Evolutionary conservation across 2,797 vertebrate species (phyloP), one percentile per base, ranked within the genome.

Genomic region (Sternotherus odoratus): DNA sequence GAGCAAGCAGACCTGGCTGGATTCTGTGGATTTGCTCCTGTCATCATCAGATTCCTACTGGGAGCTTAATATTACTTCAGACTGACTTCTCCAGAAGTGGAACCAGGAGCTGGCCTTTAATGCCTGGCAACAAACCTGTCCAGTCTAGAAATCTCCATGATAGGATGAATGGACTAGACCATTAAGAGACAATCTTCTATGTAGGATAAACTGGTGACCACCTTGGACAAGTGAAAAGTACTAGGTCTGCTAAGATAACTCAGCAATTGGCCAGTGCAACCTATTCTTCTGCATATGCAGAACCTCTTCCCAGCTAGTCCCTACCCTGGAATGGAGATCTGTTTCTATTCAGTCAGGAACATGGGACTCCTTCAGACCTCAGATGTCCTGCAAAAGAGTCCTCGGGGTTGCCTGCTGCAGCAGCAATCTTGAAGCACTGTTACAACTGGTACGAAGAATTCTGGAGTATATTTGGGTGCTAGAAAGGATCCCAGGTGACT

Each of bases 251-350:
- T 88, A 24, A 87, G 87, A 92, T 92, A 90, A 85, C 6, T 46
- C 82, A 54, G 72, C 94, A 94, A 96, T 94, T 94, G 92, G 11
- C 21, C n/a, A 54, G 83, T 48, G 69, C 28, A 90, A 54, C 36
- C 53, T 87, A 83, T 54, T 84, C 36, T 83, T 93, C 77, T 3
- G 79, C 81, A 90, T 89, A 79, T 86, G 53, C 66, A 88, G 74
- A 88, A 74, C 3, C 4, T 49, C 46, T 49, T 54, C 82, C 91
- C 86, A 81, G 74, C 92, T 91, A 85, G 30, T 36, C 72, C 30
- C 24, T 53, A 86, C 72, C 63, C 60, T n/a, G 74, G 77, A 60
- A 77, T 69, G 39, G 46, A 53, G 26, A 7, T 46, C 83, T 33
- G 9, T 30, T 85, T 86, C 49, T 81, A 17, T 49, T 63, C 57